Base-by-base conservation (phyloP, 2,888 invertebrate genomes). In the Lasioglossum marginatum region DNA sequence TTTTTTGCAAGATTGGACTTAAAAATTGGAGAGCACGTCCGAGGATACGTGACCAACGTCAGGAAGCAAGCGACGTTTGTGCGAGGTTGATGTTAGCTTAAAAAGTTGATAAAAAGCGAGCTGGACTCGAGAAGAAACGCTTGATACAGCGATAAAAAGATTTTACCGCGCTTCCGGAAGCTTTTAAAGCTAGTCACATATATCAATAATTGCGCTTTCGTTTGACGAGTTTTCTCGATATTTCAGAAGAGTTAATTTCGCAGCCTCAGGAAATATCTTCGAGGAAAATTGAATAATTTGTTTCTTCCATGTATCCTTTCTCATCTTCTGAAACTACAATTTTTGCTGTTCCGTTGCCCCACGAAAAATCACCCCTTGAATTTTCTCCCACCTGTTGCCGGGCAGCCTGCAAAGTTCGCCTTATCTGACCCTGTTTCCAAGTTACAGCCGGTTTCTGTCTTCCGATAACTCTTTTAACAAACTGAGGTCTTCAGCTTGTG, bases 301-400 rank as follows among this genome's bases (percentile, higher is more conserved):
- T 52, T n/a, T 52, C 52, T 23, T 1, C 23, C 10, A 10, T 10
- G 23, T 52, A 52, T 52, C n/a, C n/a, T 52, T 23, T 52, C 1
- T 10, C 3, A 8, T 52, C 10, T 45, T 45, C 5, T 45, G 4
- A 60, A 27, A 60, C 60, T 27, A 5, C 27, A 31, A 27, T 16
- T 60, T 31, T 60, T 27, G 27, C 27, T 60, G 27, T 27, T 60
- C 27, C 12, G 14, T 27, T 5, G 27, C 3, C 0, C 6, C 60
- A 27, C 5, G 27, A 27, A 60, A 60, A 60, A 60, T 60, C 60
- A 27, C 2, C 60, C 2, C 27, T 27, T 16, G 27, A 31, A 60
- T 60, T 60, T 60, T 60, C 60, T 60, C 27, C 60, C 27, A 60
- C 60, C 60, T 60, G 60, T 60, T 60, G 60, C 60, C 60, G 60